phyloP scores from a whole-genome alignment of 2,113 vertebrate genomes.

The Sinocyclocheilus grahami region DNA sequence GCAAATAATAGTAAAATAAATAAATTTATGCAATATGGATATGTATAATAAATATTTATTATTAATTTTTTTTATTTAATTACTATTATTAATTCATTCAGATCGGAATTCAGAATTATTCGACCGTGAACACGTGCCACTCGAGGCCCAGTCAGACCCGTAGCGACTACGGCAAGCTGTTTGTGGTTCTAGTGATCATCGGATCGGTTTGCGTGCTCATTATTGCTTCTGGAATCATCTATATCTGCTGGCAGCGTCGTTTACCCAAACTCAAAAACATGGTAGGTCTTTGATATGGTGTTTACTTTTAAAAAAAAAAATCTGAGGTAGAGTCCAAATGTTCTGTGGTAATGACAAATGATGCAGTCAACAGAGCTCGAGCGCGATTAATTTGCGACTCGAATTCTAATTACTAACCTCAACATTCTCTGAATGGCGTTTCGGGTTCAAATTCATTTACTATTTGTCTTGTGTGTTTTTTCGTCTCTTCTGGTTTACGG shows the following conservation, averaged over 20 bases:
- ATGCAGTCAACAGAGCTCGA: neutral
- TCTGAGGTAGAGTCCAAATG: neutral
- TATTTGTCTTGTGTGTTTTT: neutral
- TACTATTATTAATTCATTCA: constrained; percentile 55
- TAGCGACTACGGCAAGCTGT: constrained; percentile 95
- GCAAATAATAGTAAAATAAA: neutral
- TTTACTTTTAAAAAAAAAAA: neutral
- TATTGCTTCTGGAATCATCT: constrained; percentile 89
- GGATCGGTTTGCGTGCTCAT: constrained; percentile 93
- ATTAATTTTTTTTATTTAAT: too few species aligned
- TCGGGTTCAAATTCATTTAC: neutral
- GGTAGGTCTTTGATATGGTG: constrained; percentile 69
- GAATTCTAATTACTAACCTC: neutral
- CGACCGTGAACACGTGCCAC: constrained; percentile 83
- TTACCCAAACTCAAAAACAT: constrained; percentile 89
- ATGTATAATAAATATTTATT: neutral
- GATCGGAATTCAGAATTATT: constrained; percentile 93
- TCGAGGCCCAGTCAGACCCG: constrained; percentile 83
- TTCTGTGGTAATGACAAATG: neutral
- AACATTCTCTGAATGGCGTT: neutral
- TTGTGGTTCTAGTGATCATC: constrained; percentile 94
- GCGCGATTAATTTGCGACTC: neutral
- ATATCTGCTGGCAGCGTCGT: constrained; percentile 95
- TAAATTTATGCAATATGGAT: too few species aligned
- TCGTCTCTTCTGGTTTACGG: neutral